Evolutionary conservation across 2,113 vertebrate species (phyloP).

Genomic region (Nettapus auritus): DNA sequence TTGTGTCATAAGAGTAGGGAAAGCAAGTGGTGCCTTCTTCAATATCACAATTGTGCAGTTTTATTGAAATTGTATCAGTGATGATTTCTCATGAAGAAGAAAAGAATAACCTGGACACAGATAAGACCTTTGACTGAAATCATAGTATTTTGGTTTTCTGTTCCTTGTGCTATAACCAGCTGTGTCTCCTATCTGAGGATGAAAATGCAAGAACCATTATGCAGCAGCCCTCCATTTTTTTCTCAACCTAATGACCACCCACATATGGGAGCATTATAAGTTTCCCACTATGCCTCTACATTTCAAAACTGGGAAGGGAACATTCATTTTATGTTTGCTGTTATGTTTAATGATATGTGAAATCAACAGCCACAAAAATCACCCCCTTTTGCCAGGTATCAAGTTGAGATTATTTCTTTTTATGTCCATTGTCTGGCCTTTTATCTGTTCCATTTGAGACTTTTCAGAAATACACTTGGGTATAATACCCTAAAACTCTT

Average conservation of each 20-base stretch:
- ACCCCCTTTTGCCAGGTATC: background rate
- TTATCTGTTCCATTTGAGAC: slow-evolving; percentile 23
- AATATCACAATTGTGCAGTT: background rate
- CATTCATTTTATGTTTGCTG: slow-evolving; percentile 61
- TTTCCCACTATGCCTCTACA: background rate
- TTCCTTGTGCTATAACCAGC: background rate
- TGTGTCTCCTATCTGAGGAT: background rate
- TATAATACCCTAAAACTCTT: slow-evolving; percentile 46
- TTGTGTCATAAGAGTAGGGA: background rate
- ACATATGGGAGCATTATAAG: background rate
- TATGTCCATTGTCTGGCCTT: slow-evolving; percentile 4
- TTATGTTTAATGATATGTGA: slow-evolving; percentile 73
- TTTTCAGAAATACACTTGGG: slow-evolving; percentile 5
- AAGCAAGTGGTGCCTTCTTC: background rate
- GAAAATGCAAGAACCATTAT: background rate
- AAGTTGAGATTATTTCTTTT: slow-evolving; percentile 46
- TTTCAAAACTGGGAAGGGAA: slow-evolving; percentile 45
- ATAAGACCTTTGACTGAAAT: slow-evolving; percentile 36
- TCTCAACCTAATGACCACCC: slow-evolving; percentile 8
- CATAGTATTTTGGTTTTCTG: background rate
- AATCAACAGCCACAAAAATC: slow-evolving; percentile 52
- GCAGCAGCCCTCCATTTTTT: background rate
- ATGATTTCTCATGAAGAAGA: background rate
- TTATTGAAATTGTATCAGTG: background rate
- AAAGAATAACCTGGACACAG: background rate